These are phyloP conservation scores for Dicrurus megarhynchus DNA, from an alignment of 2,113 vertebrate species.

Conservation along the genomic window DNA sequence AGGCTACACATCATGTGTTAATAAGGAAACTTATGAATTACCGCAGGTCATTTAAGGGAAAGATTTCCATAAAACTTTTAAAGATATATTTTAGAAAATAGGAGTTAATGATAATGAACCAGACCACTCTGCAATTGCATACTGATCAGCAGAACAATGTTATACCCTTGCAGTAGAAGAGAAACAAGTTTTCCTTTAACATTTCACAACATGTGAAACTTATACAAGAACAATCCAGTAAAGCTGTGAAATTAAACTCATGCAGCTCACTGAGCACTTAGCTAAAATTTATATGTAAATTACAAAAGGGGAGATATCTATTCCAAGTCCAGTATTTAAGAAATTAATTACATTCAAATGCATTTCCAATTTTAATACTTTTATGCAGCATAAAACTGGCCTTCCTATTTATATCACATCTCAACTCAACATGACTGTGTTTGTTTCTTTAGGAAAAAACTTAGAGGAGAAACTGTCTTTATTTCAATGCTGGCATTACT, in stretches of 20 bases:
- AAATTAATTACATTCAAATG: not conserved
- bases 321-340: not conserved
- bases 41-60: not conserved
- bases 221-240: not conserved
- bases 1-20: not conserved
- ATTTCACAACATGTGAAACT: not conserved
- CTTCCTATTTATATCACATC: not conserved
- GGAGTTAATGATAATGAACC: not conserved
- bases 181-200: not conserved
- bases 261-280: not conserved
- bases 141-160: not conserved
- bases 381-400: not conserved
- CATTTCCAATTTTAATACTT: not conserved
- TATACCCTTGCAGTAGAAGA: not conserved
- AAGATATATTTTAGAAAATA: not conserved
- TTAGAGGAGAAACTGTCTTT: not conserved
- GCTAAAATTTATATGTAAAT: not conserved
- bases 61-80: not conserved
- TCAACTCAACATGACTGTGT: rapidly evolving
- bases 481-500: not conserved
- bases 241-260: not conserved
- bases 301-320: not conserved
- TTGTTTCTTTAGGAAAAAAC: not conserved
- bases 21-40: not conserved
- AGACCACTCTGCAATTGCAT: not conserved